phyloP scores from a whole-genome alignment of 2,113 vertebrate species.

The Thalassoma bifasciatum region DNA sequence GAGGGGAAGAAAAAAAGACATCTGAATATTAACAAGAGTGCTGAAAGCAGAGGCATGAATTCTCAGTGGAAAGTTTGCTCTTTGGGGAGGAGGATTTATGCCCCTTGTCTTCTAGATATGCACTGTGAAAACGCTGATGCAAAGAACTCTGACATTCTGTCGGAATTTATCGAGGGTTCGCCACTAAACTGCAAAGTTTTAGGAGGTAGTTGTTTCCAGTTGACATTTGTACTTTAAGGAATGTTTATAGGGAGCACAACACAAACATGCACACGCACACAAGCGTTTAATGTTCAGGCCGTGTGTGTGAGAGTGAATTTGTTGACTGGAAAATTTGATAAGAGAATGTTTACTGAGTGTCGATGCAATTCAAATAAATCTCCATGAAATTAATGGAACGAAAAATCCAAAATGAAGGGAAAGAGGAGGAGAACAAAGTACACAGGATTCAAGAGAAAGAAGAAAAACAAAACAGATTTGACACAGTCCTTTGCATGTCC shows the following conservation, averaged over 20 bases:
- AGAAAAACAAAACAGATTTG: conserved; percentile 6
- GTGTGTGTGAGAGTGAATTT: conserved; percentile 13
- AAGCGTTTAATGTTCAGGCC: background rate
- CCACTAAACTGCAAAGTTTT: conserved; percentile 35
- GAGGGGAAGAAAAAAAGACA: background rate
- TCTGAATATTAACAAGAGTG: conserved; percentile 60
- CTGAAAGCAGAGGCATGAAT: conserved; percentile 43
- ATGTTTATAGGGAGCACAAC: conserved; percentile 26
- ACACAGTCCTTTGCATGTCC: conserved; percentile 7
- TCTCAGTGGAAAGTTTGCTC: conserved; percentile 46
- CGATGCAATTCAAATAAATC: conserved; percentile 35
- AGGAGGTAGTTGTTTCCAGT: conserved; percentile 39
- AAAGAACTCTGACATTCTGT: conserved; percentile 52
- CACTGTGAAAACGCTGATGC: conserved; percentile 62
- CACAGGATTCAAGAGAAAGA: background rate
- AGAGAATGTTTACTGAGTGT: conserved; percentile 7
- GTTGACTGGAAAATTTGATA: conserved; percentile 39
- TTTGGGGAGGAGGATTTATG: conserved; percentile 60
- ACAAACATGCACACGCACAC: conserved; percentile 33
- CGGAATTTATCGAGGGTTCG: conserved; percentile 54
- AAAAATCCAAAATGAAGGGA: conserved; percentile 25
- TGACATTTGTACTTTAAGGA: conserved; percentile 40
- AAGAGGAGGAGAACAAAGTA: conserved; percentile 22
- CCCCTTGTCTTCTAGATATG: conserved; percentile 47
- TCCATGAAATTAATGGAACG: conserved; percentile 24